phyloP scores from a whole-genome alignment of 2,113 vertebrate genomes.

The Glareola pratincola region DNA sequence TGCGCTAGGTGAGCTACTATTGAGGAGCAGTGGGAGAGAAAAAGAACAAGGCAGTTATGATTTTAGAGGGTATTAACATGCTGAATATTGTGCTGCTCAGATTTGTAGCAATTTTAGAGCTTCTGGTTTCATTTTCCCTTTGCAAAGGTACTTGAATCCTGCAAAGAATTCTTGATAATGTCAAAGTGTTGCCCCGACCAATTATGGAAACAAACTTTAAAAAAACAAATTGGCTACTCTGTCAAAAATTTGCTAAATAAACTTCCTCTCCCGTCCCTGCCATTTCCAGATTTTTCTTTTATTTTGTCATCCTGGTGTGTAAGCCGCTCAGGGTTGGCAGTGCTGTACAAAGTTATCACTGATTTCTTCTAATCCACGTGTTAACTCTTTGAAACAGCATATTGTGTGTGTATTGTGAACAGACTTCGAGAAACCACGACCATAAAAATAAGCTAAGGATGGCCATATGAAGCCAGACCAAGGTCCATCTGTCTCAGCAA shows the following conservation, averaged over 20 bases:
- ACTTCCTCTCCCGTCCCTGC: neutral
- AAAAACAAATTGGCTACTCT: neutral
- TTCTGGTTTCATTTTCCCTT: neutral
- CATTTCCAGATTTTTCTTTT: neutral
- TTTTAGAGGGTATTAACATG: neutral
- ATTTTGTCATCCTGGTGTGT: neutral
- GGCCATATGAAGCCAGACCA: neutral
- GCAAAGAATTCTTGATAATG: neutral
- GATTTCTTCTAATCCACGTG: neutral
- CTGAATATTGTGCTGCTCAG: neutral
- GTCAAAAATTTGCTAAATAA: conserved; percentile 12
- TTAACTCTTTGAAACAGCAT: neutral
- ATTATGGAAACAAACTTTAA: neutral
- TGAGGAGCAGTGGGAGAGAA: neutral
- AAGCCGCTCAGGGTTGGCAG: neutral
- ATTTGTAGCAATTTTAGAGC: neutral
- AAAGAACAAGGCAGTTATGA: neutral
- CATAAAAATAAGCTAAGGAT: neutral
- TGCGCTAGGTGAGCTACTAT: neutral
- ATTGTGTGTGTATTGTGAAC: neutral
- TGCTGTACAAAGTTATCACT: neutral
- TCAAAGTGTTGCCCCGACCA: neutral
- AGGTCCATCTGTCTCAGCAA: neutral
- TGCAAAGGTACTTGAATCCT: neutral
- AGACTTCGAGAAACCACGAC: neutral